phyloP scores from a whole-genome alignment of 2,797 vertebrate species.

The Urosaurus nigricauda region DNA sequence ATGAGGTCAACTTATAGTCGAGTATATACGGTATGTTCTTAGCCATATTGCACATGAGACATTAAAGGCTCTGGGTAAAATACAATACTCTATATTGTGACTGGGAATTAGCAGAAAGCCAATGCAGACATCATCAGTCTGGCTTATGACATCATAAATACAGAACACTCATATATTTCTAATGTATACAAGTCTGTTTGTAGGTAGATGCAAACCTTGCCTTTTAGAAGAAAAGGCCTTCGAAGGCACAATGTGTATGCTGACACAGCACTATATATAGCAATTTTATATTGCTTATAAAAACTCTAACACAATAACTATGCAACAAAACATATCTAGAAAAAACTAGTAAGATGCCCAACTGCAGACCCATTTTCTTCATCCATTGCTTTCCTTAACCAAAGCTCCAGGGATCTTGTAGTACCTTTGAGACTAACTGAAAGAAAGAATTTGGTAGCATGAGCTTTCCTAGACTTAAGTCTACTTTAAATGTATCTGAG shows the following conservation, averaged over 20 bases:
- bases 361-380: not conserved
- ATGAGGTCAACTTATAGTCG: too few species aligned
- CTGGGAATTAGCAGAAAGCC: not conserved
- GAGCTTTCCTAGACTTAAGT: too few species aligned
- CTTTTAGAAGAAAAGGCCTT: not conserved
- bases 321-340: not conserved
- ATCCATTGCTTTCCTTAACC: conserved; percentile 17
- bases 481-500: too few species aligned
- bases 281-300: not conserved
- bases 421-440: too few species aligned
- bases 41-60: not conserved
- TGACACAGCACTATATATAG: not conserved
- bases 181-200: not conserved
- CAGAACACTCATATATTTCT: not conserved
- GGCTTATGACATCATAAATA: too few species aligned
- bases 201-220: not conserved
- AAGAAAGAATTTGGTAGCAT: too few species aligned
- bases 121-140: too few species aligned
- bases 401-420: not conserved
- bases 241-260: not conserved
- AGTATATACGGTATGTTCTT: too few species aligned
- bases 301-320: not conserved
- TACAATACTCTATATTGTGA: not conserved
- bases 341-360: not conserved
- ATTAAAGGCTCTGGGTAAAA: not conserved